Evolutionary conservation across 2,888 invertebrate genomes (phyloP), one percentile per base, ranked within the genome.

Genomic region (Teleiodes luculella): DNA sequence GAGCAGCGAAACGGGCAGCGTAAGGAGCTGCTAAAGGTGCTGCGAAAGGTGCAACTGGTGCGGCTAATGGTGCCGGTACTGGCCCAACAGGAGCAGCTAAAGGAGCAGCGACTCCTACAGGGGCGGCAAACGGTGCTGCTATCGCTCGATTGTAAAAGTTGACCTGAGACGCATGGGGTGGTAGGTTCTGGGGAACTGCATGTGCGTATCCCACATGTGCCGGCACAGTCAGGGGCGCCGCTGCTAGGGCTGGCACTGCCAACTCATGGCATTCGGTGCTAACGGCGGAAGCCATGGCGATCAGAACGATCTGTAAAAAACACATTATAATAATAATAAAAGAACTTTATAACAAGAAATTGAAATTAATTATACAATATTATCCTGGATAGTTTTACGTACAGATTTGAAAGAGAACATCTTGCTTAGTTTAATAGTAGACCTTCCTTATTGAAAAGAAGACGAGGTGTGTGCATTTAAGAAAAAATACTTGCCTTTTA

Each of bases 101-200:
- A 0, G 76, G 73, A 2, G 71, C 66, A 7, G 71, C 72, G 2
- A 64, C 55, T 31, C 70, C 69, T 1, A 62, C 64, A 5, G 68
- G 66, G 0, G 71, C 68, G 18, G 67, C 67, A 30, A 68, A 36
- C 0, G 76, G 62, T 1, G 68, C 67, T 6, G 70, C 68, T 4
- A 65, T 61, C 52, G 90, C 86, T 64, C 80, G 86, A 57, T 80
- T 91, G 58, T 89, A 88, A 8, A 92, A 86, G 74, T 85, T 93
- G 55, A 92, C 78, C 74, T 93, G 92, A 2, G 92, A 90, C 1
- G 92, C 92, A 63, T 91, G 92, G 1, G 93, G 93, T 47, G 92
- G 90, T 41, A 92, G 83, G 62, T 92, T 93, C 61, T 92, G 92
- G 0, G 93, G 93, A 20, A 92, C 86, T 13, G 92, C 90, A 64